A percentile compares a stretch with the other conserved stretches of the same genome.
Evolutionary conservation across 1,140 invertebrate genomes (phyloP).

Genomic region (Archivesica marissinica): DNA sequence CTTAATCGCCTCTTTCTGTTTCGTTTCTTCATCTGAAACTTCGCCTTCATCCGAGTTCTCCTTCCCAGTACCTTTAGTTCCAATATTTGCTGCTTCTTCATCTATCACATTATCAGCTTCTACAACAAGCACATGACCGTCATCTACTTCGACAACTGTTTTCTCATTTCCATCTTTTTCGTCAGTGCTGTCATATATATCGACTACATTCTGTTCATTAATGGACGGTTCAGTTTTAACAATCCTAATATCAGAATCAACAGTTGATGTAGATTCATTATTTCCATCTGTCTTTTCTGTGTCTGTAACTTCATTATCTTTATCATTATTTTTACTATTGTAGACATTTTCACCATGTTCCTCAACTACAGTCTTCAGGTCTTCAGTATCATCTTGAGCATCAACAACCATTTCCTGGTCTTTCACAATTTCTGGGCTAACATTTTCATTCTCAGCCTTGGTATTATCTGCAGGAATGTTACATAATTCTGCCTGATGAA

Average conservation of each 20-base stretch:
- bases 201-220: slow-evolving; percentile 29
- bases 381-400: slow-evolving; percentile 35
- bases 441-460: not conserved
- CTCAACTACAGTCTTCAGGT: too few species aligned
- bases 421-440: not conserved
- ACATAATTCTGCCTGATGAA: not conserved
- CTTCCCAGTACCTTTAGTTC: not conserved
- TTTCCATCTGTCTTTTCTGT: slow-evolving; percentile 27
- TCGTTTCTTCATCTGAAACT: slow-evolving; percentile 3
- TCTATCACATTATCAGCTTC: slow-evolving; percentile 16
- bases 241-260: not conserved
- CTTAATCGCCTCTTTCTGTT: not conserved
- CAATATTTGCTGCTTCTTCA: not conserved
- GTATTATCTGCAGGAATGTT: not conserved
- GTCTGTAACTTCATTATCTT: slow-evolving; percentile 21
- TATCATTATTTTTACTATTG: not conserved
- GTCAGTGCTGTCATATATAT: slow-evolving; percentile 22
- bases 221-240: not conserved
- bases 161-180: not conserved
- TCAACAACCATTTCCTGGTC: slow-evolving; percentile 8
- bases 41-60: slow-evolving; percentile 7
- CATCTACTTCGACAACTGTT: slow-evolving; percentile 29
- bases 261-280: not conserved
- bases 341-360: too few species aligned
- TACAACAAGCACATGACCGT: not conserved